These are phyloP conservation scores for Onthophagus sagittarius DNA, from an alignment of 2,888 invertebrate genomes.

Conservation along the genomic window DNA sequence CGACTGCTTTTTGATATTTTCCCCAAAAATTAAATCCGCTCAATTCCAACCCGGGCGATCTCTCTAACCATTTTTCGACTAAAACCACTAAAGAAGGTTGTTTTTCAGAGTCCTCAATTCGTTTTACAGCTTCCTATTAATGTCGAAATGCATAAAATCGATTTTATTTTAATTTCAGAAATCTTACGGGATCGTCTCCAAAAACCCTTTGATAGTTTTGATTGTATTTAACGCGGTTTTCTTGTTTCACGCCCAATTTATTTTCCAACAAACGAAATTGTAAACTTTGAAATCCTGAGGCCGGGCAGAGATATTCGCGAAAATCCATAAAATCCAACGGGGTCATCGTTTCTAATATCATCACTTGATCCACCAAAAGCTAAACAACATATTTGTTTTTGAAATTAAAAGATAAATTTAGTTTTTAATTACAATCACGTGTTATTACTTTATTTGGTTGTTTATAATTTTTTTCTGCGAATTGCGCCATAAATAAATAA, in stretches of 20 bases:
- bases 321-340: slow-evolving; percentile 99
- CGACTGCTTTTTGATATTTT: slow-evolving; percentile 75
- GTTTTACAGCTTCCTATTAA: slow-evolving; percentile 49
- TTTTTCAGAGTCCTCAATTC: slow-evolving; percentile 65
- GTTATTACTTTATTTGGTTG: neutral
- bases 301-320: slow-evolving; percentile 85
- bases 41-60: slow-evolving; percentile 87
- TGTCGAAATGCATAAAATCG: neutral
- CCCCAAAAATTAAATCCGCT: slow-evolving; percentile 92
- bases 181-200: slow-evolving; percentile 60
- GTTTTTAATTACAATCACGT: neutral
- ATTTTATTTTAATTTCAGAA: neutral
- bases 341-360: slow-evolving; percentile 98
- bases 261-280: slow-evolving; percentile 96
- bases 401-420: too few species aligned
- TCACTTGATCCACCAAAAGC: slow-evolving; percentile 94
- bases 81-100: slow-evolving; percentile 83
- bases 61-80: slow-evolving; percentile 89
- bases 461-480: neutral
- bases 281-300: slow-evolving; percentile 96
- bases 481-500: neutral
- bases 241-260: slow-evolving; percentile 77
- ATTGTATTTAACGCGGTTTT: slow-evolving; percentile 89
- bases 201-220: slow-evolving; percentile 87
- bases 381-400: slow-evolving; percentile 46